Evolutionary conservation across 2,797 vertebrate genomes (phyloP).

Genomic region (Siniperca undulata): DNA sequence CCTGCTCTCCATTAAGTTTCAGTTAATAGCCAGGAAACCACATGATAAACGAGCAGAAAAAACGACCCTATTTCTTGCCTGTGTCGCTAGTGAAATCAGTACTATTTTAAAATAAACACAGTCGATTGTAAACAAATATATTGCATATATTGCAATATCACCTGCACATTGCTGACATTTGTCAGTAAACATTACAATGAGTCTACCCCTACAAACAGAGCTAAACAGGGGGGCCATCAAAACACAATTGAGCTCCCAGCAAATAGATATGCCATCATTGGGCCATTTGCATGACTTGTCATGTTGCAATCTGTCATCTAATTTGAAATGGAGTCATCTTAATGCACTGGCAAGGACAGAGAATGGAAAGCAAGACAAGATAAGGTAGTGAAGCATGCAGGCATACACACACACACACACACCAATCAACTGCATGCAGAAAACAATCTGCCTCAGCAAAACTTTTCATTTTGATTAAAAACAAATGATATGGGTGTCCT

Average conservation of each 20-base stretch:
- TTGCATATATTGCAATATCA: slow-evolving; percentile 18
- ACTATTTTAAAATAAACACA: slow-evolving; percentile 20
- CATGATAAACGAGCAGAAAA: slow-evolving; percentile 40
- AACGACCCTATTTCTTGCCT: not conserved
- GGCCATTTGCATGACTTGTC: slow-evolving; percentile 77
- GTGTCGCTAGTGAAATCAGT: slow-evolving; percentile 8
- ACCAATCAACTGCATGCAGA: slow-evolving; percentile 55
- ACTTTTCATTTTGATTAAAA: slow-evolving; percentile 86
- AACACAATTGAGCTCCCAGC: slow-evolving; percentile 62
- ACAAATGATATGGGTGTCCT: slow-evolving; percentile 86
- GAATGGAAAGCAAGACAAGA: slow-evolving; percentile 67
- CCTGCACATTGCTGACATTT: slow-evolving; percentile 31
- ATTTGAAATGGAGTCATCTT: slow-evolving; percentile 81
- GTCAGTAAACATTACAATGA: slow-evolving; percentile 31
- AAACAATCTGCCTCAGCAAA: slow-evolving; percentile 83
- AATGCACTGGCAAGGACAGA: slow-evolving; percentile 75
- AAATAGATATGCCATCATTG: slow-evolving; percentile 67
- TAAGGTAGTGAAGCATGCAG: slow-evolving; percentile 54
- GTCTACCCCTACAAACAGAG: slow-evolving; percentile 28
- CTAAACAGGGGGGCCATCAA: slow-evolving; percentile 50
- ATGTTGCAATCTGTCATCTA: slow-evolving; percentile 74
- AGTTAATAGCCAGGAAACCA: slow-evolving; percentile 74
- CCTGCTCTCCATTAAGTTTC: slow-evolving; percentile 76
- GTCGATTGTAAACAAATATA: slow-evolving; percentile 16
- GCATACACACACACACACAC: slow-evolving; percentile 28